phyloP scores from a whole-genome alignment of 2,113 vertebrate genomes.

The Anarhynchus alexandrinus region DNA sequence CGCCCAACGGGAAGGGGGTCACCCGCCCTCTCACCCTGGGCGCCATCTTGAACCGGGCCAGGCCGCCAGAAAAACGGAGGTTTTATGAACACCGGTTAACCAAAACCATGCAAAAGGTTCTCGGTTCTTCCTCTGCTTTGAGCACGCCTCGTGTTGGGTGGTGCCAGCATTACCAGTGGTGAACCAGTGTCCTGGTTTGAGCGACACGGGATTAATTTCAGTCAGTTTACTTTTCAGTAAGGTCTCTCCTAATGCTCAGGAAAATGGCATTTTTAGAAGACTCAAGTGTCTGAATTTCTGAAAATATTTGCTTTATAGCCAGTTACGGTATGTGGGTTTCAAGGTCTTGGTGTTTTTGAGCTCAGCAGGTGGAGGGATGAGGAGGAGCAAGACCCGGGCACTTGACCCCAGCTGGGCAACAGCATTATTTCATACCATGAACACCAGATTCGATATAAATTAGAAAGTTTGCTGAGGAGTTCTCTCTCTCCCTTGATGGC shows the following conservation, averaged over 20 bases:
- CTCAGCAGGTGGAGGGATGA: neutral
- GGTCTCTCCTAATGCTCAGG: neutral
- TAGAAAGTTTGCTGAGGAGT: neutral
- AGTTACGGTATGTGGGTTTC: neutral
- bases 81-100: rapidly evolving
- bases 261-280: neutral
- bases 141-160: neutral
- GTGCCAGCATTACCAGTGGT: neutral
- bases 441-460: neutral
- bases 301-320: neutral
- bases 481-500: neutral
- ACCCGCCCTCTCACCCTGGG: neutral
- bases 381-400: neutral
- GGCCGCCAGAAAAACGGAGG: rapidly evolving
- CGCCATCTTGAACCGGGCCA: neutral
- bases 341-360: neutral
- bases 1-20: rapidly evolving
- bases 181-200: neutral
- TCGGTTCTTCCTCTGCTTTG: neutral
- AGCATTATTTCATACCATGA: neutral
- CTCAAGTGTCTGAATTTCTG: too few relatives aligned
- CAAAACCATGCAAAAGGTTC: neutral
- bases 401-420: neutral
- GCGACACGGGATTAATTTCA: neutral
- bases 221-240: neutral